These are phyloP conservation scores for Carcharodon carcharias DNA, from an alignment of 2,797 vertebrate genomes.

Conservation along the genomic window DNA sequence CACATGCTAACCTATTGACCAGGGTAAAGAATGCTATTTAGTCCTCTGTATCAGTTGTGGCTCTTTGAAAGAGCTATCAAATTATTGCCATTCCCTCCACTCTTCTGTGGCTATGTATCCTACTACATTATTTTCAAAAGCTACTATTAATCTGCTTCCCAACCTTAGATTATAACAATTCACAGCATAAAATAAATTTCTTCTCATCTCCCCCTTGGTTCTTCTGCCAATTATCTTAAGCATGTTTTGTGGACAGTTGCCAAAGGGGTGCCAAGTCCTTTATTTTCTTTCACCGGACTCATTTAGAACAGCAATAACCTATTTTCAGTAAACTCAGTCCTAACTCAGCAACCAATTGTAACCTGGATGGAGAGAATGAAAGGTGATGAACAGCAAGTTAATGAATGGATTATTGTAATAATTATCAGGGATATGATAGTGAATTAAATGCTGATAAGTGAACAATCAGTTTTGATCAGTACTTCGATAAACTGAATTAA, in stretches of 20 bases:
- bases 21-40: not conserved
- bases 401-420: not conserved
- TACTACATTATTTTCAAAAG: not conserved
- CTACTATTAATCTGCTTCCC: not conserved
- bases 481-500: not conserved
- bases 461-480: not conserved
- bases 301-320: not conserved
- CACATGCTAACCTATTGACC: not conserved
- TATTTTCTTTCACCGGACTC: too few relatives aligned
- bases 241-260: not conserved
- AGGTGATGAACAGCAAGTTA: not conserved
- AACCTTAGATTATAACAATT: not conserved
- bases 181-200: not conserved
- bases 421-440: not conserved
- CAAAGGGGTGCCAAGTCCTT: not conserved
- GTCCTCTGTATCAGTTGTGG: not conserved
- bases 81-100: not conserved
- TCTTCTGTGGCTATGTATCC: not conserved
- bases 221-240: not conserved
- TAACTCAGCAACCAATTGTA: not conserved
- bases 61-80: not conserved
- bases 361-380: not conserved
- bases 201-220: not conserved
- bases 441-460: not conserved
- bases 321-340: not conserved